Base-by-base conservation (phyloP, 1,140 invertebrate genomes). In the Leptopilina clavipes region DNA sequence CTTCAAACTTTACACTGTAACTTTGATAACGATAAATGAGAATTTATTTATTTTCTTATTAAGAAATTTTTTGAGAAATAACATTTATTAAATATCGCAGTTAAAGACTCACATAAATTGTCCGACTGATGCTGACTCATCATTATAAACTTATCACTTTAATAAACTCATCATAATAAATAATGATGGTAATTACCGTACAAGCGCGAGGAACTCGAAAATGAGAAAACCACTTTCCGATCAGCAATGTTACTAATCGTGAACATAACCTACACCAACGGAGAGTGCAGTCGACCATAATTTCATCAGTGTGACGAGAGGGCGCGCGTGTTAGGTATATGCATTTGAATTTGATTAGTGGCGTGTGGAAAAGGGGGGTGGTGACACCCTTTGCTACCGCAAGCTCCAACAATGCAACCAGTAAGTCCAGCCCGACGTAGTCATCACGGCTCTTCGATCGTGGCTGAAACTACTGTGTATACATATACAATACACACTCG, bases 271-370 rank as follows among this genome's bases (percentile, higher is more conserved):
- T 80, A 76, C 76, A 78, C 75, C 73, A 72, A 59, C 74, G 52
- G 73, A 83, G 83, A 86, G 86, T 87, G 85, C 85, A 89, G 88
- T 89, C 87, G 86, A 87, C 84, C 83, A 85, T 87, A 87, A 87
- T 87, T 87, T 85, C 84, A 85, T 86, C 85, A 87, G 80, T 80
- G 79, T 77, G 80, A 73, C 76, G 77, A 82, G 72, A 40, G 72
- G 80, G 80, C 75, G 86, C 82, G 86, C 81, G 82, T 80, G 86
- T 83, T 78, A 76, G 81, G 80, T 83, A 79, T 82, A 84, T 82
- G 84, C 84, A 80, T 84, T 85, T 85, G 84, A 86, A 87, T 86
- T 86, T 86, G 84, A 87, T 87, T 87, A 86, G 85, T 86, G 84
- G 84, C 78, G 82, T 82, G 83, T 81, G 73, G 81, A 76, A 80